These are phyloP conservation scores for Lasioglossum pauxillum DNA, from an alignment of 2,888 invertebrate genomes.

Conservation along the genomic window DNA sequence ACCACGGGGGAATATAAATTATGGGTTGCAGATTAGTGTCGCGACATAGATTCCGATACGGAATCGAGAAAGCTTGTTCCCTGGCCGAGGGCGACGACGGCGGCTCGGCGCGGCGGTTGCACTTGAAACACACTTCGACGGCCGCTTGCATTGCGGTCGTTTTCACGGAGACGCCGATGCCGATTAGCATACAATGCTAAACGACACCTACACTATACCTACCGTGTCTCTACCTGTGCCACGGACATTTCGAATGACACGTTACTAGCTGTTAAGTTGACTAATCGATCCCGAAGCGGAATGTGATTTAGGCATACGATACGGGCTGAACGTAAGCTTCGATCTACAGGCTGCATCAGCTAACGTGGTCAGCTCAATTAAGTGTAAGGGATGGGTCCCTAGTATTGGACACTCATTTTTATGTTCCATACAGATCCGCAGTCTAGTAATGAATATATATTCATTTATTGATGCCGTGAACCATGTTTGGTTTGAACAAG, in stretches of 20 bases:
- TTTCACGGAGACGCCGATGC: constrained; percentile 50
- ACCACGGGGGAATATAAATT: constrained; percentile 9
- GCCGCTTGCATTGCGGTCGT: constrained; percentile 25
- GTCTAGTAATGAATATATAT: too few relatives aligned
- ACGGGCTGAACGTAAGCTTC: neutral
- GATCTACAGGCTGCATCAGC: neutral
- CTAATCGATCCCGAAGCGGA: constrained; percentile 38
- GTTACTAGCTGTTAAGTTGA: constrained; percentile 27
- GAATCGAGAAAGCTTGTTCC: constrained; percentile 36
- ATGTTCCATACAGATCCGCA: too few relatives aligned
- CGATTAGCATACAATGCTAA: constrained; percentile 72
- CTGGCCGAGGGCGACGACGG: constrained; percentile 16
- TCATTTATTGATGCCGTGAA: too few relatives aligned
- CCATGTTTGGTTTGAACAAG: too few relatives aligned
- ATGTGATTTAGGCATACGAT: neutral
- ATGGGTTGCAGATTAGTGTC: constrained; percentile 28
- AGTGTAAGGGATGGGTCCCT: neutral
- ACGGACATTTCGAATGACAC: constrained; percentile 5
- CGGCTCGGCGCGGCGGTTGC: constrained; percentile 28
- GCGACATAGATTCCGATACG: constrained; percentile 28
- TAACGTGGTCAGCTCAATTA: neutral
- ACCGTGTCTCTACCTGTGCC: constrained; percentile 2
- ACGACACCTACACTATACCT: constrained; percentile 55
- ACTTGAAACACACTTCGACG: constrained; percentile 41
- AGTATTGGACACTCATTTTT: too few relatives aligned